Percentiles rank a stretch among this genome's conserved stretches.
phyloP scores from a whole-genome alignment of 1,140 invertebrate species.

The Chelonus insularis region DNA sequence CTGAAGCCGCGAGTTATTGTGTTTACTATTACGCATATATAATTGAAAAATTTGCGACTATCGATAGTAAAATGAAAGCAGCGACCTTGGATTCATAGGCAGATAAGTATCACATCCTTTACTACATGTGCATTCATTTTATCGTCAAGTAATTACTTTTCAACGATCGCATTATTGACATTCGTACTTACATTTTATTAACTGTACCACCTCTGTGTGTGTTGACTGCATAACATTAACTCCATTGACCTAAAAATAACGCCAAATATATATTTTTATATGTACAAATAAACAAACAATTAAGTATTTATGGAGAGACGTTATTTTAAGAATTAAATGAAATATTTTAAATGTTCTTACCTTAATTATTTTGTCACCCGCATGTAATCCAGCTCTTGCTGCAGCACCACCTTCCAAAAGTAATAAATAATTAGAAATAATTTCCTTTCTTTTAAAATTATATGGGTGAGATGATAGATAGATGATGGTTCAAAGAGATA shows the following conservation, averaged over 20 bases:
- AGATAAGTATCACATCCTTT: neutral
- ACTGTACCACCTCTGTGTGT: conserved; percentile 89
- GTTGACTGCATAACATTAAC: conserved; percentile 86
- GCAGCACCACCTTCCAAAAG: conserved; percentile 96
- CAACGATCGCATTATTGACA: conserved; percentile 3
- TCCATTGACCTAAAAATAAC: conserved; percentile 78
- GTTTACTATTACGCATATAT: conserved; percentile 23
- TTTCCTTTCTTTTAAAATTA: too few species aligned
- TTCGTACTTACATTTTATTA: conserved; percentile 83
- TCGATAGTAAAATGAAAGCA: conserved; percentile 14
- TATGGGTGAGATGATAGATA: too few species aligned
- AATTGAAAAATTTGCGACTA: neutral
- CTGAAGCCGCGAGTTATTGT: conserved; percentile 28
- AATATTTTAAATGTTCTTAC: conserved; percentile 57
- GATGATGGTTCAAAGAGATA: too few species aligned
- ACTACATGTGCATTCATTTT: neutral
- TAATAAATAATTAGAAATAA: too few species aligned
- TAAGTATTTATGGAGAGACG: too few species aligned
- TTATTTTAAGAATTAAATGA: too few species aligned
- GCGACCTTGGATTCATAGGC: conserved; percentile 2
- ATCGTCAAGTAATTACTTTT: neutral
- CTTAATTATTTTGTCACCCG: conserved; percentile 93
- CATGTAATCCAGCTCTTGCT: conserved; percentile 87
- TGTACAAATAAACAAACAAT: too few species aligned
- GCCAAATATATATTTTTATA: too few species aligned